These are phyloP conservation scores for Caranx melampygus DNA, from an alignment of 2,113 vertebrate species.

Conservation along the genomic window DNA sequence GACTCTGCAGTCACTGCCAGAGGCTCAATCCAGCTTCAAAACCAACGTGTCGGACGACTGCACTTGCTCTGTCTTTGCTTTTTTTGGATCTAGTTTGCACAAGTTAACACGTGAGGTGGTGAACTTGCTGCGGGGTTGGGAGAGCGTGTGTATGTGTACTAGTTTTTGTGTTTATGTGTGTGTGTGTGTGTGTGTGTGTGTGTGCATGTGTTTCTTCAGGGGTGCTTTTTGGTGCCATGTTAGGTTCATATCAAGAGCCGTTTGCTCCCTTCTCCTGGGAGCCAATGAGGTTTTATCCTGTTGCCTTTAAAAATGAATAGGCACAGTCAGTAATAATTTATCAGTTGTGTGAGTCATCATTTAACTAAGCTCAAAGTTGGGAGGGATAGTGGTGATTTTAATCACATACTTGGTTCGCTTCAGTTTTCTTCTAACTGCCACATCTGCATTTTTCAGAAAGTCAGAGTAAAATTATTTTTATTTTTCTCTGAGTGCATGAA, in stretches of 20 bases:
- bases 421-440: neutral
- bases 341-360: conserved; percentile 44
- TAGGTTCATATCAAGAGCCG: conserved; percentile 55
- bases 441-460: conserved; percentile 20
- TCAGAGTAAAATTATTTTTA: neutral
- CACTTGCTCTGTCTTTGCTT: neutral
- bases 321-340: conserved; percentile 54
- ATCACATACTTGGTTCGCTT: neutral
- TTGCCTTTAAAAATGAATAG: conserved; percentile 55
- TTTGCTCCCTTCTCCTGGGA: conserved; percentile 33
- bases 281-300: conserved; percentile 39
- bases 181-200: conserved; percentile 17
- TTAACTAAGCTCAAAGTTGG: conserved; percentile 36
- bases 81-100: conserved; percentile 25
- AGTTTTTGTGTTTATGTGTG: neutral
- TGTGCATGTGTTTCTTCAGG: conserved; percentile 34
- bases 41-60: conserved; percentile 12
- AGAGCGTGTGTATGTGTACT: neutral
- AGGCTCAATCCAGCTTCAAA: conserved; percentile 26
- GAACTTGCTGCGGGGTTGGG: conserved; percentile 35
- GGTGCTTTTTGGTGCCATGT: conserved; percentile 44
- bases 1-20: conserved; percentile 26
- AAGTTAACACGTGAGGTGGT: conserved; percentile 37
- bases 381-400: conserved; percentile 13
- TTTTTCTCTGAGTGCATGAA: neutral